Base-by-base conservation (phyloP, 1,140 invertebrate genomes). In the Orius laevigatus region DNA sequence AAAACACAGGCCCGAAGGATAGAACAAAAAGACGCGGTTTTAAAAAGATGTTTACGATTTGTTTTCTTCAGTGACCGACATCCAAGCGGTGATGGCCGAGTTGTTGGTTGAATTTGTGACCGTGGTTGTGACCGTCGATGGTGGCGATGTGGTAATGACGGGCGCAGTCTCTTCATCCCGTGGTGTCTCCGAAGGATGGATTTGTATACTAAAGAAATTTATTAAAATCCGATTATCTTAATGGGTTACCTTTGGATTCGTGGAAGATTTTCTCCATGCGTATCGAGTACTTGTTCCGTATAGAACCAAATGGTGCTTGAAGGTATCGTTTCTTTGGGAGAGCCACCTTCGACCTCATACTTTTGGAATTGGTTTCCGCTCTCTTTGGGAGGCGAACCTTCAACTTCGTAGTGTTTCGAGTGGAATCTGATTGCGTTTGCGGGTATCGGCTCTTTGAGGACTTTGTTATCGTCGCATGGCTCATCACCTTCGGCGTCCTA, bases 401-500 rank as follows among this genome's bases (percentile, higher is more conserved):
- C 25, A 8, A 38, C n/a, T 38, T n/a, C 36, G 15, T 38, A 38
- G n/a, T 38, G 15, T 38, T 38, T 42, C 5, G 19, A 15, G 16
- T 11, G 16, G 9, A 42, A 42, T 48, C 39, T 33, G 19, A 25
- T 48, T 2, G 31, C 46, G 11, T 5, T 33, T 3, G 19, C 19
- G 3, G 18, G 46, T 15, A 39, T 25, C 11, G 16, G n/a, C 46
- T 39, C 39, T 49, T 33, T 54, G 53, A n/a, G 55, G 46, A 35
- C 55, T 55, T 34, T 58, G 9, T 54, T 52, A 38, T 58, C 57
- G 38, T 58, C 57, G 9, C 56, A 56, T 15, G 52, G 51, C 32
- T 57, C 57, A 16, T 58, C 57, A 5, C 50, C 47, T 43, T 58
- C 57, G 6, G 55, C 54, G 16, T 58, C 57, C 53, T 54, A 45